Percentiles rank a stretch among this genome's conserved stretches.
phyloP scores from a whole-genome alignment of 2,113 vertebrate species.

The cat (Felis catus) region DNA sequence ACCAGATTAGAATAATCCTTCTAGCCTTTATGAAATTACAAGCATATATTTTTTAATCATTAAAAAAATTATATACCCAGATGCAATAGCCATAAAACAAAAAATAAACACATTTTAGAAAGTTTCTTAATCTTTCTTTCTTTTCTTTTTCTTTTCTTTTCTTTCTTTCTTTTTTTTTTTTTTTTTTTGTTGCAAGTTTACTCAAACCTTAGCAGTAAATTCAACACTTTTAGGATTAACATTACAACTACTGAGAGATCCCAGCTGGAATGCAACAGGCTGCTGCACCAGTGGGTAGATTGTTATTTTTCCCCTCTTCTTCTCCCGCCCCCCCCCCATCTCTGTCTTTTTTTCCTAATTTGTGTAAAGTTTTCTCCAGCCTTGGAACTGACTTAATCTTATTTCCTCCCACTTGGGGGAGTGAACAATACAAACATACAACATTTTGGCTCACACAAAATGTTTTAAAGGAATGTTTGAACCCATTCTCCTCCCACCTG shows the following conservation, averaged over 20 bases:
- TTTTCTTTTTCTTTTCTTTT: background rate
- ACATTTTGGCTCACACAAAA: background rate
- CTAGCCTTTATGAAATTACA: background rate
- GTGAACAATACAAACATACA: background rate
- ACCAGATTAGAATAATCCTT: background rate
- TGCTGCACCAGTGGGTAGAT: background rate
- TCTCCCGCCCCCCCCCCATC: no score
- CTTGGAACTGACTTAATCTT: background rate
- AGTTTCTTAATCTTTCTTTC: background rate
- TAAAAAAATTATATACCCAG: background rate
- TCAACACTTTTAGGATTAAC: background rate
- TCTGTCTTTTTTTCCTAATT: background rate
- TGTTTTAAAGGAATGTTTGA: background rate
- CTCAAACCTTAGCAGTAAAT: background rate
- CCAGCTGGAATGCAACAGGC: background rate
- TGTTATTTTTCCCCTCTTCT: background rate
- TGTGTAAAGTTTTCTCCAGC: background rate
- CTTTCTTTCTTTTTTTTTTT: background rate
- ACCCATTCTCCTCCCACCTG: background rate
- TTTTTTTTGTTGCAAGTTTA: background rate
- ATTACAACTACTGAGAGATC: background rate
- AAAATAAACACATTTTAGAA: background rate
- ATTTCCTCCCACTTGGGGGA: background rate
- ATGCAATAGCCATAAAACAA: background rate
- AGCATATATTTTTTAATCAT: conserved; percentile 23